These are phyloP conservation scores for Zeus faber DNA, from an alignment of 2,113 vertebrate genomes.

Conservation along the genomic window DNA sequence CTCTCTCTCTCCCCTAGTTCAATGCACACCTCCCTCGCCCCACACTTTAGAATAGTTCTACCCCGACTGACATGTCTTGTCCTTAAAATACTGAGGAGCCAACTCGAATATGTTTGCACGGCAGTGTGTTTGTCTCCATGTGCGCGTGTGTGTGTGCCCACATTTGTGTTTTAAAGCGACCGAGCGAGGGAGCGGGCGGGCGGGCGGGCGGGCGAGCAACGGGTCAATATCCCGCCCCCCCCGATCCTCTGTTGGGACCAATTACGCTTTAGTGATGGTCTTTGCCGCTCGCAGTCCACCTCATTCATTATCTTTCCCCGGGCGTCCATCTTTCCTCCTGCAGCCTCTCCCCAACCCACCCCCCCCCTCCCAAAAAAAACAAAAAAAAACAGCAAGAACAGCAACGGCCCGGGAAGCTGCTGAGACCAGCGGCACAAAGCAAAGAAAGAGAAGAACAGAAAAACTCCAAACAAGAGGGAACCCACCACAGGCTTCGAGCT, in stretches of 20 bases:
- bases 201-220: slow-evolving; percentile 46
- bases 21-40: neutral
- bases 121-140: neutral
- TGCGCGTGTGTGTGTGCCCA: slow-evolving; percentile 5
- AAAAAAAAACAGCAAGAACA: neutral
- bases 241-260: slow-evolving; percentile 61
- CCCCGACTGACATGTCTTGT: no score
- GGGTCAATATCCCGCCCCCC: slow-evolving; percentile 71
- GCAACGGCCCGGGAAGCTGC: neutral
- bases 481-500: no score
- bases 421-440: no score
- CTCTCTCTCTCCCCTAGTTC: neutral
- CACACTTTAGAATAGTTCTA: no score
- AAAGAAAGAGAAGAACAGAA: no score
- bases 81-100: slow-evolving; percentile 13
- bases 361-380: neutral
- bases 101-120: neutral
- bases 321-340: slow-evolving; percentile 58
- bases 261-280: slow-evolving; percentile 70
- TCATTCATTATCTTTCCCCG: slow-evolving; percentile 74
- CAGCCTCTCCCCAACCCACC: neutral
- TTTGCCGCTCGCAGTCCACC: slow-evolving; percentile 67
- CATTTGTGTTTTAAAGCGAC: slow-evolving; percentile 32
- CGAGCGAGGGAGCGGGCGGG: slow-evolving; percentile 1
- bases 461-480: no score